Evolutionary conservation across 2,888 invertebrate genomes (phyloP).

Genomic region (Orgyia antiqua): DNA sequence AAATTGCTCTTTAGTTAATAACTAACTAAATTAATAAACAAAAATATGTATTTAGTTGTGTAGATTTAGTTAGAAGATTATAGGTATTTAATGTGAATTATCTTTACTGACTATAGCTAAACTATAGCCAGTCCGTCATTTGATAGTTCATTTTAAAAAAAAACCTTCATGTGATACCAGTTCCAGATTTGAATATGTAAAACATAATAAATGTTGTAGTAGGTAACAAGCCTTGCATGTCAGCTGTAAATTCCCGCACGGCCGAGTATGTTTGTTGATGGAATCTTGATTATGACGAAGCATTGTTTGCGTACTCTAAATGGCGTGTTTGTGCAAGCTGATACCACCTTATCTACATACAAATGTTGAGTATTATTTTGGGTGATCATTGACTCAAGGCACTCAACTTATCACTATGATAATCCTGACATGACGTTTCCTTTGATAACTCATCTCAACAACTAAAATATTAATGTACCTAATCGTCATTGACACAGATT

Average conservation of each 20-base stretch:
- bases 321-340: constrained; percentile 59
- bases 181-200: too few relatives aligned
- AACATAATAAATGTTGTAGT: too few relatives aligned
- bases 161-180: too few relatives aligned
- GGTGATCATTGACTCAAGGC: constrained; percentile 66
- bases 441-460: constrained; percentile 31
- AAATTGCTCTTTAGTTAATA: too few relatives aligned
- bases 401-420: constrained; percentile 52
- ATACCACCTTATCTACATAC: constrained; percentile 51
- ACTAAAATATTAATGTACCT: constrained; percentile 16
- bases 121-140: too few relatives aligned
- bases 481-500: constrained; percentile 37
- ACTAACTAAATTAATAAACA: too few relatives aligned
- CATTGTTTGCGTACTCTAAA: constrained; percentile 69
- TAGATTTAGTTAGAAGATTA: too few relatives aligned
- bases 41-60: too few relatives aligned
- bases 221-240: too few relatives aligned
- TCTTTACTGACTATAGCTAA: too few relatives aligned
- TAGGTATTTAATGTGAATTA: too few relatives aligned
- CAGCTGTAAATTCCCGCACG: constrained; percentile 20
- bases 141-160: too few relatives aligned
- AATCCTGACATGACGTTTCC: constrained; percentile 49
- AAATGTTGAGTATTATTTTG: constrained; percentile 65
- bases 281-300: constrained; percentile 57
- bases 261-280: constrained; percentile 32